These are phyloP conservation scores for Eptesicus fuscus DNA, from an alignment of 2,113 vertebrate genomes.

Conservation along the genomic window DNA sequence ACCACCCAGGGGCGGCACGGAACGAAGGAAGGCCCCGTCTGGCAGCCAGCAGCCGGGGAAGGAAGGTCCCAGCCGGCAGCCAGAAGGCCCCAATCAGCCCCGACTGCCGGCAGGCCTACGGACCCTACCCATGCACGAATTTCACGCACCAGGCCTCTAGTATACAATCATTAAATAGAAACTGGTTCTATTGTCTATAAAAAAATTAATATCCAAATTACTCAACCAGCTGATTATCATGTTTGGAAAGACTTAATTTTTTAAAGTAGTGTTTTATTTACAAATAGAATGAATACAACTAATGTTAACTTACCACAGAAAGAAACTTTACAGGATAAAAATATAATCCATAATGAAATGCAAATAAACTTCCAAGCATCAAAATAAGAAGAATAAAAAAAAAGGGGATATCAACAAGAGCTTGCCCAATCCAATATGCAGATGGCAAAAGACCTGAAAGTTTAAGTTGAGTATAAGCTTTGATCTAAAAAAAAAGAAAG, in stretches of 20 bases:
- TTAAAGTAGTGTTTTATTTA: neutral
- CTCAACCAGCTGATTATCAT: neutral
- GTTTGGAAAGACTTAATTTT: neutral
- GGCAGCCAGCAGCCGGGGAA: no score
- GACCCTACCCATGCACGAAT: no score
- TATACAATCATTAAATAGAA: neutral
- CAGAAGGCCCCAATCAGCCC: no score
- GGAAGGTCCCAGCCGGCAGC: no score
- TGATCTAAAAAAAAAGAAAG: conserved; percentile 83
- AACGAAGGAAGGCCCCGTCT: no score
- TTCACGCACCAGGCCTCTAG: no score
- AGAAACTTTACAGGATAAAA: conserved; percentile 88
- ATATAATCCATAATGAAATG: conserved; percentile 90
- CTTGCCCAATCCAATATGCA: conserved; percentile 96
- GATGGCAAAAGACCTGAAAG: conserved; percentile 95
- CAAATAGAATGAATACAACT: neutral
- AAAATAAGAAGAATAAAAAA: conserved; percentile 88
- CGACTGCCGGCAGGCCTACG: no score
- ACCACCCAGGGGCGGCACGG: no score
- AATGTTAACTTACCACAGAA: conserved; percentile 87
- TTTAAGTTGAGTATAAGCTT: conserved; percentile 93
- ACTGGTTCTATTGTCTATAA: neutral
- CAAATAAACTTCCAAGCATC: conserved; percentile 91
- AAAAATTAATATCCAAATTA: neutral
- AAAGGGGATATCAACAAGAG: conserved; percentile 90